These are phyloP conservation scores for Crotophaga sulcirostris DNA, from an alignment of 2,113 vertebrate species.

Conservation along the genomic window DNA sequence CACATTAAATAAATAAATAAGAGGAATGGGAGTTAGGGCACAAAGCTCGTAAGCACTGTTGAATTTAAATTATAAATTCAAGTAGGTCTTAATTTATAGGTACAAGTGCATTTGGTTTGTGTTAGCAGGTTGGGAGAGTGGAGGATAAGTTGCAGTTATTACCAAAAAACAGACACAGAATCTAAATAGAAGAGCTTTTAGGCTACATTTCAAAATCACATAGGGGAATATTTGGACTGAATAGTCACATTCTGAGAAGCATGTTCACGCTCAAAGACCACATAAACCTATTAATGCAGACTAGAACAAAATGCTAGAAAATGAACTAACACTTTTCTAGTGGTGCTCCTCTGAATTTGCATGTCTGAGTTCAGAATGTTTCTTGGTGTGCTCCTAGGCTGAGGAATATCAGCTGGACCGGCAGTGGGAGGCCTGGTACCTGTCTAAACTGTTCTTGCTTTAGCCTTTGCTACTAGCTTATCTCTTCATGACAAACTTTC, in stretches of 20 bases:
- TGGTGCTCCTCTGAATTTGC: background rate
- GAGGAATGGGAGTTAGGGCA: background rate
- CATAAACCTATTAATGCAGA: background rate
- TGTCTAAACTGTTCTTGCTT: background rate
- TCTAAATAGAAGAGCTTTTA: background rate
- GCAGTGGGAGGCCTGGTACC: background rate
- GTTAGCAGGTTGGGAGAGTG: background rate
- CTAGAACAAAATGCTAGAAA: background rate
- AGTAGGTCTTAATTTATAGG: background rate
- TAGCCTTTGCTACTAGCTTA: slow-evolving; percentile 8
- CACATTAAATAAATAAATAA: background rate
- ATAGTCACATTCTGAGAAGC: background rate
- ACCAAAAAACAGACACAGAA: background rate
- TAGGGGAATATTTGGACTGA: background rate
- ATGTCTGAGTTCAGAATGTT: background rate
- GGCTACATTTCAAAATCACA: background rate
- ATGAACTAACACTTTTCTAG: background rate
- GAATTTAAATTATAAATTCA: background rate
- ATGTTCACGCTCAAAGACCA: rapidly evolving
- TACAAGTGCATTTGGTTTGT: background rate
- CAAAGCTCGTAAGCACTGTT: background rate
- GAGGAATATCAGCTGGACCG: background rate
- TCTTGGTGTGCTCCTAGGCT: background rate
- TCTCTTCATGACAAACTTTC: background rate
- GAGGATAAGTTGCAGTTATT: background rate